phyloP scores from a whole-genome alignment of 2,797 vertebrate genomes.

The Phataginus tricuspis region DNA sequence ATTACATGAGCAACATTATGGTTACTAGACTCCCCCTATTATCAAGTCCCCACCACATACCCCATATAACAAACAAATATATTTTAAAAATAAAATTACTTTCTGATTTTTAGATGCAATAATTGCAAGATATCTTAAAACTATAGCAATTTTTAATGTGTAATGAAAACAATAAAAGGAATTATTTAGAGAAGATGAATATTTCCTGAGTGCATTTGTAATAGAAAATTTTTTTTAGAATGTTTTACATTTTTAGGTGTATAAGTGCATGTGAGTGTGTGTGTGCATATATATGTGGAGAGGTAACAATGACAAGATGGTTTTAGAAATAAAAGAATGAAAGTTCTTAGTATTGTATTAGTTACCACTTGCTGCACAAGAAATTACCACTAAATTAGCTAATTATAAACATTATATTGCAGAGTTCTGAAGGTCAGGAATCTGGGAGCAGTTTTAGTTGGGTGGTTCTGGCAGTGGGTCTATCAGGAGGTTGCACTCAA shows the following conservation, averaged over 20 bases:
- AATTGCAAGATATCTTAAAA: background rate
- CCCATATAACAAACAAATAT: background rate
- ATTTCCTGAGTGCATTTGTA: background rate
- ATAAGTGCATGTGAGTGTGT: no score
- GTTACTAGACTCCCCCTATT: no score
- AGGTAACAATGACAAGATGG: background rate
- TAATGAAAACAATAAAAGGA: background rate
- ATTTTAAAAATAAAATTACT: background rate
- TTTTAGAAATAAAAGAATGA: background rate
- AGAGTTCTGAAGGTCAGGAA: background rate
- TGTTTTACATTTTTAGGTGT: background rate
- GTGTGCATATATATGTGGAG: fast-evolving
- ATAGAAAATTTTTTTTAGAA: background rate
- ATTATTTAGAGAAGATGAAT: background rate
- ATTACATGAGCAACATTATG: no score
- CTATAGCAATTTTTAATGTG: background rate
- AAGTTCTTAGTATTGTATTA: background rate
- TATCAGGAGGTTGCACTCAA: background rate
- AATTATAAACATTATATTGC: background rate
- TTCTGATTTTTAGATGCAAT: background rate
- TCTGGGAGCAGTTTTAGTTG: background rate
- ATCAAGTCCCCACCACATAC: no score
- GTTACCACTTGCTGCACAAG: background rate
- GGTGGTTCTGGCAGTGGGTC: background rate
- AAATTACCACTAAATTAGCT: background rate